These are phyloP conservation scores for Agonopterix subpropinquella DNA, from an alignment of 2,888 invertebrate species.

Conservation along the genomic window DNA sequence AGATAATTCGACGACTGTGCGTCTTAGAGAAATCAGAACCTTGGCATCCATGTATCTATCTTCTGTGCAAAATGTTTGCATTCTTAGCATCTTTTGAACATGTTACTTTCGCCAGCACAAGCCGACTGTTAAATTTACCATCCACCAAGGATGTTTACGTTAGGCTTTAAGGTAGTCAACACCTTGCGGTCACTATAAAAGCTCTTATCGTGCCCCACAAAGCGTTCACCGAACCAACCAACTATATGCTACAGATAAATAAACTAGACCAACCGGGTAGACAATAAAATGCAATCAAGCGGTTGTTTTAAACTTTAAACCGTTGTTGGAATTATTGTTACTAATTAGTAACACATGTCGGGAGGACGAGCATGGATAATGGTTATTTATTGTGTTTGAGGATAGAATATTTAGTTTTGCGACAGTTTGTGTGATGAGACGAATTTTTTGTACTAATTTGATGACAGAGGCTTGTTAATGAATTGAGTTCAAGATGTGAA, in stretches of 20 bases:
- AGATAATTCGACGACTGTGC: no score
- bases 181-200: no score
- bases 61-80: no score
- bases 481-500: no score
- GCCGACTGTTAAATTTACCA: no score
- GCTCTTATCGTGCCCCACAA: background rate
- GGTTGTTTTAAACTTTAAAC: slow-evolving; percentile 38
- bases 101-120: no score
- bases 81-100: no score
- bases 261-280: slow-evolving; percentile 54
- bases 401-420: background rate
- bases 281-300: slow-evolving; percentile 68
- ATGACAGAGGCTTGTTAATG: no score
- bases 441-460: background rate
- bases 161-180: no score
- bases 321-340: slow-evolving; percentile 38
- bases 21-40: no score
- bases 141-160: no score
- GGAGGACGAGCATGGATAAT: slow-evolving; percentile 3
- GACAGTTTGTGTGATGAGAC: background rate
- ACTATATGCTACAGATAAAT: slow-evolving; percentile 20
- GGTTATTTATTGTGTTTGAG: background rate
- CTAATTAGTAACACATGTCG: slow-evolving; percentile 64
- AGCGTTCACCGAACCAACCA: background rate
- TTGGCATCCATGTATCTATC: no score